Conservation (phyloP, 2,888 invertebrate genomes). For the Lymantria dispar region DNA sequence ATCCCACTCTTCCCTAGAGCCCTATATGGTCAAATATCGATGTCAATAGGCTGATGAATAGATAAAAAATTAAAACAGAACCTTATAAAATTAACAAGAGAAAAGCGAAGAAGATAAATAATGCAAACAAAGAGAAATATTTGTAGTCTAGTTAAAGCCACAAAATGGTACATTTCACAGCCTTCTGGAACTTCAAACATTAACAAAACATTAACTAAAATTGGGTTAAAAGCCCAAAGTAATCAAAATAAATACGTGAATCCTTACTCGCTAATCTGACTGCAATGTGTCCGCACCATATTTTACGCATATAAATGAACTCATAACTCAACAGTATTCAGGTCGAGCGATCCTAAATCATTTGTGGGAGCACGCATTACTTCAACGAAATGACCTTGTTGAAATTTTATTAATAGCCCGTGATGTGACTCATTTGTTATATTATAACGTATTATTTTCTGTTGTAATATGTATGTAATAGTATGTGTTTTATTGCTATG, state of each 20-base stretch:
- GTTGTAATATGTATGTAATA: too few relatives aligned
- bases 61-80: too few relatives aligned
- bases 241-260: constrained; percentile 27
- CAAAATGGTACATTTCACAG: background rate
- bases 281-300: constrained; percentile 41
- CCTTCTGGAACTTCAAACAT: background rate
- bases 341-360: constrained; percentile 59
- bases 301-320: constrained; percentile 57
- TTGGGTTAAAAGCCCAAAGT: constrained; percentile 16
- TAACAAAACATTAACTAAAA: constrained; percentile 3
- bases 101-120: too few relatives aligned
- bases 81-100: too few relatives aligned
- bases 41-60: too few relatives aligned
- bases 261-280: constrained; percentile 26
- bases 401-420: constrained; percentile 14
- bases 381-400: constrained; percentile 29
- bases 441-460: constrained; percentile 5
- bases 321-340: constrained; percentile 57
- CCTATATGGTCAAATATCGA: too few relatives aligned
- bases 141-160: background rate
- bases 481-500: too few relatives aligned
- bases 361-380: constrained; percentile 36
- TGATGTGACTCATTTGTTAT: constrained; percentile 7
- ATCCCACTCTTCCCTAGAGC: too few relatives aligned
- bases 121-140: too few relatives aligned